Evolutionary conservation across 1,140 invertebrate species (phyloP), one percentile per base, ranked within the genome.

Genomic region (Macrobrachium nipponense): DNA sequence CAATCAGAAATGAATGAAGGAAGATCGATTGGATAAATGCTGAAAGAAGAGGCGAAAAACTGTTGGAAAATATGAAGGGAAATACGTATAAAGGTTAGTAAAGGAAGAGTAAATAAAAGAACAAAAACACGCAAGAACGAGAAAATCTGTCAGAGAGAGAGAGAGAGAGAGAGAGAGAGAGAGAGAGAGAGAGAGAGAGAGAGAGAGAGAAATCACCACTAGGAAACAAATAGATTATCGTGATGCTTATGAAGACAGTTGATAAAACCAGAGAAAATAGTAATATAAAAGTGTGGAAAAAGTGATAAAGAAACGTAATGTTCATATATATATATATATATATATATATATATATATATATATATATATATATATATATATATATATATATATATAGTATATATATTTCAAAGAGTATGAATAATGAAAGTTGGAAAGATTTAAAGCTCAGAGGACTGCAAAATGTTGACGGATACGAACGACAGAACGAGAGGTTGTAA

Each of bases 331-430:
- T 36, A 70, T 36, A 18, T 36, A 70, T 36, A 70, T 36, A 18
- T 36, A 70, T 36, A 70, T 36, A 18, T 36, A 70, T 36, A 27
- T 18, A 75, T 43, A 77, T 58, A 58, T 23, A 77, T 23, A 77
- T 18, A 77, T 23, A 77, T 58, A 77, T 58, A 77, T 58, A 77
- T 36, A 75, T 36, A 75, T 36, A 44, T 43, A 75, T 36, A 75
- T 36, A 75, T 36, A 75, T 36, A 75, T 36, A 75, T 43, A 44
- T 43, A 44, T 43, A 75, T 5, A 75, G 8, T n/a, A 75, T 3
- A 36, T 43, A 23, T n/a, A 23, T 18, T 15, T 15, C 36, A 43
- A 44, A 36, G 27, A 36, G 27, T 1, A 36, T 36, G 27, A 36
- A 36, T 2, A 36, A 36, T 36, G 27, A 36, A 36, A 36, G 27